Evolutionary conservation across 2,113 vertebrate species (phyloP), one percentile per base, ranked within the genome.

Genomic region (Marmota flaviventris): DNA sequence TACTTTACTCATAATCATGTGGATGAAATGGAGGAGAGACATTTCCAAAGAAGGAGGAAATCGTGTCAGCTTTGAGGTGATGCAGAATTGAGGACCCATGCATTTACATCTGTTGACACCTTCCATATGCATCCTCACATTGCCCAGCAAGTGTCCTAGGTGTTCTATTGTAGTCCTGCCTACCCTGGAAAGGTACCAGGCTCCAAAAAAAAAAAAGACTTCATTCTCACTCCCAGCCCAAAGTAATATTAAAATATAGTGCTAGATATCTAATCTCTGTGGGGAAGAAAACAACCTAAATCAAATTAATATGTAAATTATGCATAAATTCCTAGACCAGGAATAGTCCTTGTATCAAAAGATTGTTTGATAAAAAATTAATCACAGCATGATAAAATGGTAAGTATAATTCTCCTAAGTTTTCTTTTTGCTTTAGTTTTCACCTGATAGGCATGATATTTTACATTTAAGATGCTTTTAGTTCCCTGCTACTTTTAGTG

Each of bases 101-200:
- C 10, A 11, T 73, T 77, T 51, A 7, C 37, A 4, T 69, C 22
- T n/a, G 16, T 29, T 67, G 22, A 67, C 32, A 27, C 4, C 9
- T 70, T 32, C n/a, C 24, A 1, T 0, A 14, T 3, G 5, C 0
- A 2, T 29, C 73, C 24, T 61, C 34, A n/a, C 22, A 27, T 9
- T 24, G 34, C 58, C 86, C 67, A 45, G 10, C 20, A 81, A 73
- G 24, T n/a, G n/a, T 5, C 29, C 42, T 34, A 29, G 53, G 5
- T 20, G 1, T 32, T 65, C 34, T 72, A 6, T 29, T 5, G 34
- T 11, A 86, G 22, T 51, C 3, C 32, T 42, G 18, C 63, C n/a
- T 73, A 86, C 27, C 58, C 25, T 1, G 1, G 3, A 51, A 75
- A 11, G 2, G 1, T n/a, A 8, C 24, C 10, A 56, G 58, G 10